These are phyloP conservation scores for Noctua pronuba DNA, from an alignment of 2,888 invertebrate species.

Conservation along the genomic window DNA sequence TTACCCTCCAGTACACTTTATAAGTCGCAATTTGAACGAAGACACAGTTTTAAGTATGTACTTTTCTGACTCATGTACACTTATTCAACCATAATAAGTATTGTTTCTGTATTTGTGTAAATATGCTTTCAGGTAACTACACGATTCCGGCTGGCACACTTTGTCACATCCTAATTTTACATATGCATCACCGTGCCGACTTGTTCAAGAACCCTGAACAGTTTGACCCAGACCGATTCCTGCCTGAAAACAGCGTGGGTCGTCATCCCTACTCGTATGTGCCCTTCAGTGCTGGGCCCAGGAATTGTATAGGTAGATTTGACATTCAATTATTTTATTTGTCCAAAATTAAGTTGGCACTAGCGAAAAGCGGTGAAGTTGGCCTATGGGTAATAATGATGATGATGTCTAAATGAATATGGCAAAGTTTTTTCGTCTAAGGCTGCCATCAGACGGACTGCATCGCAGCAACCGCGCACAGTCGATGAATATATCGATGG, in stretches of 20 bases:
- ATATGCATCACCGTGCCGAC: slow-evolving; percentile 91
- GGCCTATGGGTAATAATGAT: background rate
- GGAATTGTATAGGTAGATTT: slow-evolving; percentile 90
- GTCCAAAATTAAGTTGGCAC: background rate
- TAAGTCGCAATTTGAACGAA: slow-evolving; percentile 90
- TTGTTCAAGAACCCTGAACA: slow-evolving; percentile 92
- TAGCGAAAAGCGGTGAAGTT: background rate
- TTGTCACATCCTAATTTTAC: slow-evolving; percentile 89
- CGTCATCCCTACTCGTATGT: slow-evolving; percentile 92
- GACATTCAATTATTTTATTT: background rate
- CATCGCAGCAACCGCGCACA: too few relatives aligned
- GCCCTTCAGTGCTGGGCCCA: slow-evolving; percentile 92
- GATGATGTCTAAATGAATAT: background rate
- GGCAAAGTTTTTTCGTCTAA: background rate
- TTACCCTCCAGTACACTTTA: slow-evolving; percentile 92
- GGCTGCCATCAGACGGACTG: too few relatives aligned
- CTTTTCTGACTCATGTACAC: background rate
- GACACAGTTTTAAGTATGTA: slow-evolving; percentile 90
- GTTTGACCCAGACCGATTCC: slow-evolving; percentile 93
- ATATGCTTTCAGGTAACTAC: slow-evolving; percentile 75
- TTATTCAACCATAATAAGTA: background rate
- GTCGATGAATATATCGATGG: too few relatives aligned
- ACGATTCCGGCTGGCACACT: slow-evolving; percentile 86
- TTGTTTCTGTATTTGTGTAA: background rate
- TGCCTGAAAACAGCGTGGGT: slow-evolving; percentile 87